A percentile compares a stretch with the other conserved stretches of the same genome.
phyloP scores from a whole-genome alignment of 2,113 vertebrate species.

The Psephotus haematonotus region DNA sequence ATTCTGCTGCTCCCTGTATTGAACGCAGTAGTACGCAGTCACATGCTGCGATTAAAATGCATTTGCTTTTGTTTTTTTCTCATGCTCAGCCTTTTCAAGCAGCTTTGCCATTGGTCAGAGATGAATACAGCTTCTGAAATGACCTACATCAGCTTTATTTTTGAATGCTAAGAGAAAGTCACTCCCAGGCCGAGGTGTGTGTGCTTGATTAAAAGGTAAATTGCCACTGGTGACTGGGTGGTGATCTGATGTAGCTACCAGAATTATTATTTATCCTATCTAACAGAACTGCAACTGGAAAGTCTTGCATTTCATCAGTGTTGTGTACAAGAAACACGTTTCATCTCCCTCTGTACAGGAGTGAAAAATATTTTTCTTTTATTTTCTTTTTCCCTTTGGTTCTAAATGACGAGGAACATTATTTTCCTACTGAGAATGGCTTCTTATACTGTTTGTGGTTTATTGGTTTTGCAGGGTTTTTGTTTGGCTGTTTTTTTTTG shows the following conservation, averaged over 20 bases:
- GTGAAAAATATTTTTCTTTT: not conserved
- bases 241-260: not conserved
- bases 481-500: not conserved
- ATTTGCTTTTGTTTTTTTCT: constrained; percentile 7
- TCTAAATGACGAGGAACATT: not conserved
- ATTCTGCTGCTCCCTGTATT: not conserved
- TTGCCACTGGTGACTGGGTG: not conserved
- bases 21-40: not conserved
- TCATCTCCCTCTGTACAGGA: not conserved
- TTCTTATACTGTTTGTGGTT: not conserved
- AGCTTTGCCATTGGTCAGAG: not conserved
- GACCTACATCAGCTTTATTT: not conserved
- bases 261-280: not conserved
- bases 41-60: not conserved
- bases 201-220: not conserved
- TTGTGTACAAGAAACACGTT: not conserved
- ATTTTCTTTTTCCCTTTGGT: not conserved
- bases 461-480: not conserved
- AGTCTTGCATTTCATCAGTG: not conserved
- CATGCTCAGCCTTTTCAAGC: not conserved
- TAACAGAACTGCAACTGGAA: not conserved
- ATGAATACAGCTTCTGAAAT: not conserved
- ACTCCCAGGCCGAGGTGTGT: not conserved
- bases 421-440: not conserved
- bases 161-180: not conserved